Percentiles rank a stretch among this genome's conserved stretches.
Evolutionary conservation across 2,797 vertebrate species (phyloP).

Genomic region (Eulemur rubriventer): DNA sequence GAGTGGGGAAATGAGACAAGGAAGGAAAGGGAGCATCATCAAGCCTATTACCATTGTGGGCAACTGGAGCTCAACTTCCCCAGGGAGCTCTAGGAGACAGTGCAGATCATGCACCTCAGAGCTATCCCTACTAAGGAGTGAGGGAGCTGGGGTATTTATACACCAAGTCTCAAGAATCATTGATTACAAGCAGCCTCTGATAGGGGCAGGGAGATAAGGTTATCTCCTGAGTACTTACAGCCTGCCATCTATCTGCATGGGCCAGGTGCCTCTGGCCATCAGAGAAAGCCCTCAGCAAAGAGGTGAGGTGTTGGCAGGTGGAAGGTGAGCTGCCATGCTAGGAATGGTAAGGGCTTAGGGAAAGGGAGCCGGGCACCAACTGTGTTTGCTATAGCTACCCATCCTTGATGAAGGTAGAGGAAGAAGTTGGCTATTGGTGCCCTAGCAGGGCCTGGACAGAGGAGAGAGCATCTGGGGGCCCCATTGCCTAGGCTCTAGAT

Average conservation of each 20-base stretch:
- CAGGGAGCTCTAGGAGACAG: neutral
- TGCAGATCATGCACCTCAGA: neutral
- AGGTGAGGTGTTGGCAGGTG: neutral
- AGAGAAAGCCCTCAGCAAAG: neutral
- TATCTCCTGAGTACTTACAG: neutral
- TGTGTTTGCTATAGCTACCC: neutral
- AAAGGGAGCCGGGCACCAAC: neutral
- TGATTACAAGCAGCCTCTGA: neutral
- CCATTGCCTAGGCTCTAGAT: neutral
- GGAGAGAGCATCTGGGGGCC: neutral
- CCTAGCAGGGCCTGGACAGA: neutral
- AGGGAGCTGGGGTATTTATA: neutral
- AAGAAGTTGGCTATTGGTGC: neutral
- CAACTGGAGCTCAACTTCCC: neutral
- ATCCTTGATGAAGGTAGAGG: neutral
- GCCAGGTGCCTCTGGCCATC: neutral
- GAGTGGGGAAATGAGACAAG: neutral
- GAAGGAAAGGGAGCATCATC: neutral
- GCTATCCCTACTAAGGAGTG: neutral
- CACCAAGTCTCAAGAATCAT: neutral
- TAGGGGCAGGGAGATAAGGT: neutral
- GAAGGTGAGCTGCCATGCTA: too few species aligned
- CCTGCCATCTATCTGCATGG: neutral
- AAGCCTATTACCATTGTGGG: neutral
- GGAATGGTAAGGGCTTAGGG: neutral